Conservation (phyloP, 2,888 invertebrate species). For the Iphiclides podalirius region DNA sequence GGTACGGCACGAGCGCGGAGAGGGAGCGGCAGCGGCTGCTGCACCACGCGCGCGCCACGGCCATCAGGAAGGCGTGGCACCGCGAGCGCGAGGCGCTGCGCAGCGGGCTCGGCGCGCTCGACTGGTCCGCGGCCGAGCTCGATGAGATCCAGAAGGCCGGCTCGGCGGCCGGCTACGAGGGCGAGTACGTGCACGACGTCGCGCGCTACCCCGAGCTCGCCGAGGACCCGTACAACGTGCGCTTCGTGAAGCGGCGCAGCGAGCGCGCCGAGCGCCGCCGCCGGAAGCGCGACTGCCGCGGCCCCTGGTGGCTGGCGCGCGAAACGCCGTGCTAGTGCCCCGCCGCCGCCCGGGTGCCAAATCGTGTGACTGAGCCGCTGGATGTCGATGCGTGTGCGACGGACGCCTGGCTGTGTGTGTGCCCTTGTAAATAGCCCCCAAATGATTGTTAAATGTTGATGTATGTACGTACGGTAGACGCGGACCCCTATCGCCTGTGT, state of each 20-base stretch:
- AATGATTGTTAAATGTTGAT: conserved; percentile 80
- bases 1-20: conserved; percentile 96
- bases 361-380: conserved; percentile 67
- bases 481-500: conserved; percentile 79
- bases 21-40: conserved; percentile 93
- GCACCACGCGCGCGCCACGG: conserved; percentile 93
- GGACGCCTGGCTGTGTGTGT: conserved; percentile 40
- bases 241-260: conserved; percentile 90
- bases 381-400: conserved; percentile 59
- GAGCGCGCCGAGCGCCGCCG: conserved; percentile 86
- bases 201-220: conserved; percentile 94
- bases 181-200: conserved; percentile 95
- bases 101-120: conserved; percentile 86
- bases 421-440: conserved; percentile 78
- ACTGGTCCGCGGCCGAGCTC: conserved; percentile 93
- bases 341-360: conserved; percentile 77
- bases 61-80: conserved; percentile 95
- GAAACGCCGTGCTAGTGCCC: conserved; percentile 71
- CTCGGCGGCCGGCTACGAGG: conserved; percentile 91
- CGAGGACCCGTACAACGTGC: conserved; percentile 97
- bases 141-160: conserved; percentile 94
- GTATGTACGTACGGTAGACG: conserved; percentile 79
- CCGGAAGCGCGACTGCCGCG: conserved; percentile 82
- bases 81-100: conserved; percentile 92
- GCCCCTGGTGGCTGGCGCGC: conserved; percentile 74